phyloP scores from a whole-genome alignment of 2,797 vertebrate species.

The Gouania willdenowi region DNA sequence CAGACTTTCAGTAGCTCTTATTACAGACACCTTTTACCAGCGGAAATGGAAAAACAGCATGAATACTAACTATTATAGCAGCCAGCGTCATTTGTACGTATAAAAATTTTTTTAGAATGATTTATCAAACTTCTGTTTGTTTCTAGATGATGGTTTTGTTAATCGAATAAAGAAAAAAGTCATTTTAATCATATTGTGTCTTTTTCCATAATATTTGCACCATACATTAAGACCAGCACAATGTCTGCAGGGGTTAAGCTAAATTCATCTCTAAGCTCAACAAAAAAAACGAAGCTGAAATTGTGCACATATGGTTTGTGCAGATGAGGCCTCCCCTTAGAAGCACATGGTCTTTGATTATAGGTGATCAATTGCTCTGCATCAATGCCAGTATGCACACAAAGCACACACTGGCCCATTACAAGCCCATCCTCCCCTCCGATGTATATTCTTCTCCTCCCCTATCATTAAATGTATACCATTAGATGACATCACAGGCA shows the following conservation, averaged over 20 bases:
- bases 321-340: neutral
- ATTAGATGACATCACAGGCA: slow-evolving; percentile 79
- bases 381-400: slow-evolving; percentile 27
- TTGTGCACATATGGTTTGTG: slow-evolving; percentile 9
- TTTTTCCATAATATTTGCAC: too few relatives aligned
- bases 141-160: too few relatives aligned
- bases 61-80: neutral
- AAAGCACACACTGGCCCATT: slow-evolving; percentile 44
- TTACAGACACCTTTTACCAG: neutral
- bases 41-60: neutral
- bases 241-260: slow-evolving; percentile 6
- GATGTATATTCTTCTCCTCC: slow-evolving; percentile 52
- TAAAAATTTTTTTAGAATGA: too few relatives aligned
- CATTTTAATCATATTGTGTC: too few relatives aligned
- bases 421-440: slow-evolving; percentile 56
- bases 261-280: slow-evolving; percentile 6
- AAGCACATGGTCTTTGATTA: slow-evolving; percentile 8
- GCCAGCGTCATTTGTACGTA: neutral
- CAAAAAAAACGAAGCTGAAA: slow-evolving; percentile 9
- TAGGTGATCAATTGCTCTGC: slow-evolving; percentile 52
- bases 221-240: too few relatives aligned
- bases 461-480: slow-evolving; percentile 64
- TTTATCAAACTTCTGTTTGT: too few relatives aligned
- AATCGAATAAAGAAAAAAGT: too few relatives aligned
- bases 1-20: neutral